Conservation (phyloP, 2,797 vertebrate genomes). For the Cynodonichthys magdalenae region DNA sequence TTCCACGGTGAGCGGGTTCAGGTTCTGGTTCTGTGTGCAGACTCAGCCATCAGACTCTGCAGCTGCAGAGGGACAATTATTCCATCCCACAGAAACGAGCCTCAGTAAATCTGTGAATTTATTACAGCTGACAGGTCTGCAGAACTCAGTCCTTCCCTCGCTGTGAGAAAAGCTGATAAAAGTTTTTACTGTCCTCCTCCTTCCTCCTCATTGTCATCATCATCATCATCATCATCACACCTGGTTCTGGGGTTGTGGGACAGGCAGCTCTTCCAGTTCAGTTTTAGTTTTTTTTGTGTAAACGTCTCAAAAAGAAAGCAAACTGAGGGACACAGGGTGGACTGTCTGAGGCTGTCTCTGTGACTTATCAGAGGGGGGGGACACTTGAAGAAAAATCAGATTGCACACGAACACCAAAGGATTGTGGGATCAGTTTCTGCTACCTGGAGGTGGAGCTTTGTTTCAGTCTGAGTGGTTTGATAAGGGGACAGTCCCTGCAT, state of each 20-base stretch:
- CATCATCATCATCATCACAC: conserved; percentile 18
- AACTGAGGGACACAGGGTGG: background rate
- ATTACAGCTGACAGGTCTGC: conserved; percentile 9
- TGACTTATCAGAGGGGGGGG: conserved; percentile 9
- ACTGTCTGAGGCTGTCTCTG: conserved; percentile 10
- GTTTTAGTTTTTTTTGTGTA: no score
- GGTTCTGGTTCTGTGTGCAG: no score
- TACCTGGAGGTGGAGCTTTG: conserved; percentile 10
- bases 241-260: no score
- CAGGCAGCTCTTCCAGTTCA: no score
- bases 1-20: no score
- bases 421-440: conserved; percentile 35
- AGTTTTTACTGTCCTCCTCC: background rate
- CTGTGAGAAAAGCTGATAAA: conserved; percentile 18
- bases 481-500: background rate
- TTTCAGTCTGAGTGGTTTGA: conserved; percentile 8
- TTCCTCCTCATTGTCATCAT: no score
- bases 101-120: conserved; percentile 10
- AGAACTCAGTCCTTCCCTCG: conserved; percentile 3
- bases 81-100: no score
- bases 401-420: conserved; percentile 20
- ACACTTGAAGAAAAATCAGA: conserved; percentile 11
- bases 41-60: conserved; percentile 12
- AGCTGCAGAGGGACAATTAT: background rate
- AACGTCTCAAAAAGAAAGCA: background rate